Evolutionary conservation across 2,797 vertebrate genomes (phyloP).

Genomic region (Emydoidea blandingii): DNA sequence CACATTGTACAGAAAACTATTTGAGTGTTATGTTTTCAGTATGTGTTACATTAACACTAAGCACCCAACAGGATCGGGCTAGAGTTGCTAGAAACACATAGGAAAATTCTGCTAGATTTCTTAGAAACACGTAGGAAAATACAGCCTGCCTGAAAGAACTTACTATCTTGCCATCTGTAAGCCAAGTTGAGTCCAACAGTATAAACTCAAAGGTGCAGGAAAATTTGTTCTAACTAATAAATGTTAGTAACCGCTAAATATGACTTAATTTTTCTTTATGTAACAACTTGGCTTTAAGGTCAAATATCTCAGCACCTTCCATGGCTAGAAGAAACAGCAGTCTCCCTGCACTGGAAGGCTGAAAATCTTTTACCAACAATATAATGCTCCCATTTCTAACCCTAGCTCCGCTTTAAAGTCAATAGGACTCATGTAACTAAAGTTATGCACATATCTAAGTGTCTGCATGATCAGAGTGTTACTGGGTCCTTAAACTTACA

Average conservation of each 20-base stretch:
- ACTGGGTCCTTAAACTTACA: not conserved
- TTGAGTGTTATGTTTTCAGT: not conserved
- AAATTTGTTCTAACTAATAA: constrained; percentile 17
- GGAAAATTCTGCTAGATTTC: not conserved
- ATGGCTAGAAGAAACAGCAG: not conserved
- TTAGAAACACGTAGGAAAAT: not conserved
- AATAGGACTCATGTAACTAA: not conserved
- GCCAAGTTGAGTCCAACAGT: not conserved
- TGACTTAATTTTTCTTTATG: not conserved
- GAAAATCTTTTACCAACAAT: not conserved
- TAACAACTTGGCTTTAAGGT: not conserved
- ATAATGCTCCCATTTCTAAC: not conserved
- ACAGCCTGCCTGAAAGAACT: not conserved
- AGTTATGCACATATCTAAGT: not conserved
- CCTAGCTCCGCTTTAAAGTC: not conserved
- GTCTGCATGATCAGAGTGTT: not conserved
- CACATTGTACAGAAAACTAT: not conserved
- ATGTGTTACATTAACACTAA: not conserved
- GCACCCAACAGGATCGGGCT: not conserved
- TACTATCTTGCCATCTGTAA: not conserved
- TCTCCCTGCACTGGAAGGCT: not conserved
- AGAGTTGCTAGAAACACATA: not conserved
- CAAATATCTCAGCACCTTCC: not conserved
- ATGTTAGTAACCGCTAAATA: not conserved
- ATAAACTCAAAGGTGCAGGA: not conserved